These are phyloP conservation scores for Aptenodytes patagonicus DNA, from an alignment of 2,113 vertebrate species.

Conservation along the genomic window DNA sequence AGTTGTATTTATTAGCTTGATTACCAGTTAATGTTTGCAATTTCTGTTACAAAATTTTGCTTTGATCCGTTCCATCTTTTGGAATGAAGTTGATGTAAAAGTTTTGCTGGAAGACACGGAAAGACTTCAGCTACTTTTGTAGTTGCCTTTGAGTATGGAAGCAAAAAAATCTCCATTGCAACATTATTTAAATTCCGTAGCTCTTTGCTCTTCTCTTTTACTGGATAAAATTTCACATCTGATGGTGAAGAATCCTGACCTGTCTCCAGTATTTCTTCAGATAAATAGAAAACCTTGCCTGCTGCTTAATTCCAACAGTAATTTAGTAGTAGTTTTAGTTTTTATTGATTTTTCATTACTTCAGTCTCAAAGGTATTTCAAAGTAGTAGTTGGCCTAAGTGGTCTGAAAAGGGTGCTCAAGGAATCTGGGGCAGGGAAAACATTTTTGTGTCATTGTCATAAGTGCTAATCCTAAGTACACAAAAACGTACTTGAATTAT, in stretches of 20 bases:
- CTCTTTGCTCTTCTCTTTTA: background rate
- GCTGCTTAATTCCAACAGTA: background rate
- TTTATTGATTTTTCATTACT: background rate
- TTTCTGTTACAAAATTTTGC: background rate
- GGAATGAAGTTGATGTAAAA: background rate
- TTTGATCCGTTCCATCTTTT: background rate
- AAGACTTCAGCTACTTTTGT: background rate
- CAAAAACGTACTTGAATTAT: background rate
- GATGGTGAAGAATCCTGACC: background rate
- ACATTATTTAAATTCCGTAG: background rate
- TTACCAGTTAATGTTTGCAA: background rate
- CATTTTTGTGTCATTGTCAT: background rate
- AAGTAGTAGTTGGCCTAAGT: background rate
- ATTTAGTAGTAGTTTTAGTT: background rate
- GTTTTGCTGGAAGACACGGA: background rate
- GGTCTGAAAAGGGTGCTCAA: background rate
- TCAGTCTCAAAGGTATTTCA: background rate
- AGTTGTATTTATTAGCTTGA: background rate
- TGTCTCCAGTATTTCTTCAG: background rate
- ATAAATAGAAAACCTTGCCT: background rate
- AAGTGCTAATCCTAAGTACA: background rate
- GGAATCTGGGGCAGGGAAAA: background rate
- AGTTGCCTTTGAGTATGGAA: background rate
- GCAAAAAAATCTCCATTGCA: background rate
- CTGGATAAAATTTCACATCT: background rate